phyloP scores from a whole-genome alignment of 2,888 invertebrate genomes.

The Pachymerium ferrugineum region DNA sequence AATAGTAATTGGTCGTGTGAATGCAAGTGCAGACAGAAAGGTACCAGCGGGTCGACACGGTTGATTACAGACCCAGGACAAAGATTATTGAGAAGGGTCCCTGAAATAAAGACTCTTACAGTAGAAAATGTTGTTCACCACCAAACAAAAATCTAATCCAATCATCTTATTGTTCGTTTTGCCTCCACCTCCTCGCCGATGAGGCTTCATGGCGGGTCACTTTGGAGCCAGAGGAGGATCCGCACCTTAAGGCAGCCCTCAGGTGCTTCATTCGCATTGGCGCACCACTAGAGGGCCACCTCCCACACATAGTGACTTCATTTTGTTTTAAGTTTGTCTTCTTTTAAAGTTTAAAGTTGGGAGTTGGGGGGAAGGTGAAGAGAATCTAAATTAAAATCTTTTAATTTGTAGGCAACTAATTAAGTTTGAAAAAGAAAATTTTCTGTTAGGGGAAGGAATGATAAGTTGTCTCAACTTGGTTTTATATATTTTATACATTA shows the following conservation, averaged over 20 bases:
- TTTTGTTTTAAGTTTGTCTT: neutral
- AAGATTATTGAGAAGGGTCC: neutral
- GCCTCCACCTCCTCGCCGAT: too few relatives aligned
- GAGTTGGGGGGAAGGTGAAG: neutral
- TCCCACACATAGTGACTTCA: neutral
- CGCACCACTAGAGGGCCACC: neutral
- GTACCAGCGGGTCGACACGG: neutral
- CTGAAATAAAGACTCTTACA: neutral
- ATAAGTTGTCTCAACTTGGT: too few relatives aligned
- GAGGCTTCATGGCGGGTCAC: neutral
- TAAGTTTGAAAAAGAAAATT: too few relatives aligned
- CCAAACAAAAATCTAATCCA: slow-evolving; percentile 9
- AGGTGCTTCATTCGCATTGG: neutral
- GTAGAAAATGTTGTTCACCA: neutral
- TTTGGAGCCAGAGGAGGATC: slow-evolving; percentile 13
- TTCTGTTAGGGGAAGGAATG: too few relatives aligned
- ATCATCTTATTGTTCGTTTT: slow-evolving; percentile 3
- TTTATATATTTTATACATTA: too few relatives aligned
- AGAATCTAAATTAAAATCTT: slow-evolving; percentile 11
- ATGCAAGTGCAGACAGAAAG: neutral
- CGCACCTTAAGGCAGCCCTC: neutral
- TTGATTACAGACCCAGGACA: neutral
- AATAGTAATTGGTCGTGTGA: neutral
- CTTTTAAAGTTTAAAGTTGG: neutral
- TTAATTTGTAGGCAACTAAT: too few relatives aligned